A percentile compares a stretch with the other conserved stretches of the same genome.
Conservation (phyloP, 2,113 vertebrate genomes). For the Urocynchramus pylzowi region DNA sequence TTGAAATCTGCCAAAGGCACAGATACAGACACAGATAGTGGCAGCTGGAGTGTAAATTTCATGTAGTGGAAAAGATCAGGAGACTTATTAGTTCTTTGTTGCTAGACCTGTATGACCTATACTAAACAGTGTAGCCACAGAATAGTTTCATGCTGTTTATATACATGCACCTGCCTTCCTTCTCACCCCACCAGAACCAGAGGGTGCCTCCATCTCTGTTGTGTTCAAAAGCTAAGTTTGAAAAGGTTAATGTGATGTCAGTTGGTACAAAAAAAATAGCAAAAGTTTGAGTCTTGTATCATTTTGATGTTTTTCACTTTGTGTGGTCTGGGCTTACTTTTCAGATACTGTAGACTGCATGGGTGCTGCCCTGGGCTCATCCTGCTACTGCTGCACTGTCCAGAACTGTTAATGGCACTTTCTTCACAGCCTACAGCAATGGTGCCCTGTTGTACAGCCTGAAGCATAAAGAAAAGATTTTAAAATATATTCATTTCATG, state of each 20-base stretch:
- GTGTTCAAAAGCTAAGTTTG: not conserved
- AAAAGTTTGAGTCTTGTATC: not conserved
- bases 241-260: not conserved
- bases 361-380: not conserved
- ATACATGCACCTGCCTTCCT: rapidly evolving
- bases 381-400: not conserved
- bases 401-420: not conserved
- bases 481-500: not conserved
- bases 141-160: not conserved
- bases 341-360: not conserved
- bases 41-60: not conserved
- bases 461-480: not conserved
- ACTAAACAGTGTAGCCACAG: not conserved
- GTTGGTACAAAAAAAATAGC: not conserved
- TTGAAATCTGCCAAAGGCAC: not conserved
- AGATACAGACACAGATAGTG: not conserved
- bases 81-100: not conserved
- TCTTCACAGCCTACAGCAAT: not conserved
- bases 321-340: not conserved
- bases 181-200: not conserved
- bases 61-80: not conserved
- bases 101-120: not conserved
- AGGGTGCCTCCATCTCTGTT: not conserved
- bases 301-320: not conserved
- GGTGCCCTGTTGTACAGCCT: not conserved